Evolutionary conservation across 2,888 invertebrate genomes (phyloP).

Genomic region (Dynastes maya): DNA sequence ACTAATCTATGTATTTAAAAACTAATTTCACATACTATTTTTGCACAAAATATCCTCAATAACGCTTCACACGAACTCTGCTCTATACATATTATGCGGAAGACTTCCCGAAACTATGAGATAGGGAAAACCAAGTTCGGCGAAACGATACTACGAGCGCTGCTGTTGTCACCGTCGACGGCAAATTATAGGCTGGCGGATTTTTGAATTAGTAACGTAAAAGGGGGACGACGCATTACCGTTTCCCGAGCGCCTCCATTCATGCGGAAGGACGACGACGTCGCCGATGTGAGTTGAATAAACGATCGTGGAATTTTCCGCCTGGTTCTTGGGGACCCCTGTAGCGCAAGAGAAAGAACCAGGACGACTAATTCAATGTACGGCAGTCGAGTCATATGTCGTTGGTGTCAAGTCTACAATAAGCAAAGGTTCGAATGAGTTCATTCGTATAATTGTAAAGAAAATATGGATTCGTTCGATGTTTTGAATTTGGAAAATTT

Average conservation of each 20-base stretch:
- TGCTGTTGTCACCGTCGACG: slow-evolving; percentile 43
- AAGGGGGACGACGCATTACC: slow-evolving; percentile 13
- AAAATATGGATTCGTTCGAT: not conserved
- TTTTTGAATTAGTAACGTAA: slow-evolving; percentile 49
- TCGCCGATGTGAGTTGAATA: slow-evolving; percentile 31
- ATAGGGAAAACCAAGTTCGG: not conserved
- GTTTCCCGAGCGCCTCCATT: slow-evolving; percentile 20
- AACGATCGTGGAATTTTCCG: slow-evolving; percentile 34
- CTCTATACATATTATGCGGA: not conserved
- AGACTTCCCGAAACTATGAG: slow-evolving; percentile 14
- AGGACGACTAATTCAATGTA: not conserved
- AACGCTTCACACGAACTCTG: not conserved
- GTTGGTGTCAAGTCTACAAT: not conserved
- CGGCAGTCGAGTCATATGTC: not conserved
- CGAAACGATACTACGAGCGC: slow-evolving; percentile 27
- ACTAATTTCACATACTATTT: too few relatives aligned
- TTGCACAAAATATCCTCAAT: too few relatives aligned
- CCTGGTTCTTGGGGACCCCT: not conserved
- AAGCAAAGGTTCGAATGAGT: not conserved
- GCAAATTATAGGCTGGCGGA: slow-evolving; percentile 54
- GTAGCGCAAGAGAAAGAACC: not conserved
- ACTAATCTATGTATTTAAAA: too few relatives aligned
- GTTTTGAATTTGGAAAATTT: too few relatives aligned
- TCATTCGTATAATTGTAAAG: not conserved
- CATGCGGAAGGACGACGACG: slow-evolving; percentile 30